Percentiles rank a stretch among this genome's conserved stretches.
Evolutionary conservation across 2,797 vertebrate species (phyloP).

Genomic region (Pyrocephalus nanus): DNA sequence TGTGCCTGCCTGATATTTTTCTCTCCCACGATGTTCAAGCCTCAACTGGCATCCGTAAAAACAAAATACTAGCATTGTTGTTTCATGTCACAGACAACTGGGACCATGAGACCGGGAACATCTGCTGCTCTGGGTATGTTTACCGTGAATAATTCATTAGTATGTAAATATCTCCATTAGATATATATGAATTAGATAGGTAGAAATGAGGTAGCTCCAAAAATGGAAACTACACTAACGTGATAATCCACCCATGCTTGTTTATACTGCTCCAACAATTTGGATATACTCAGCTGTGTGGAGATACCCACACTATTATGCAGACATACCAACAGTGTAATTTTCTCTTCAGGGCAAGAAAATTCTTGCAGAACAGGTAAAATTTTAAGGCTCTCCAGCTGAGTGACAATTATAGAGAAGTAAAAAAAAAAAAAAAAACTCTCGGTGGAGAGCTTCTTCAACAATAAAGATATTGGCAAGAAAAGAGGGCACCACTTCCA

Average conservation of each 20-base stretch:
- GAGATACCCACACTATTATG: not conserved
- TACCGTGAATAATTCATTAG: constrained; percentile 16
- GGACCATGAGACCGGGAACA: not conserved
- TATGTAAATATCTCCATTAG: constrained; percentile 21
- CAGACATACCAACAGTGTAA: not conserved
- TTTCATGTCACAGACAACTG: not conserved
- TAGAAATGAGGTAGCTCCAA: constrained; percentile 1
- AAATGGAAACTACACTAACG: constrained; percentile 39
- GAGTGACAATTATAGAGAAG: not conserved
- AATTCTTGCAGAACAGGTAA: not conserved
- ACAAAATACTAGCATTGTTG: not conserved
- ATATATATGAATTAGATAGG: not conserved
- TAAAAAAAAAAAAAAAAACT: not conserved
- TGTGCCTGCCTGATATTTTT: not conserved
- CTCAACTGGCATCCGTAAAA: not conserved
- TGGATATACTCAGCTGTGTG: not conserved
- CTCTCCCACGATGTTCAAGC: not conserved
- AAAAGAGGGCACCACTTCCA: not conserved
- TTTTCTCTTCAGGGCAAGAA: not conserved
- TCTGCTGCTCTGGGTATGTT: not conserved
- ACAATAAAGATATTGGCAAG: not conserved
- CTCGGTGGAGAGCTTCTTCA: not conserved
- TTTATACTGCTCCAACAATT: not conserved
- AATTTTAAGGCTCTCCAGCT: not conserved
- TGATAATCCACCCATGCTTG: constrained; percentile 22